Conservation (phyloP, 2,888 invertebrate species). For the Taphrorychus bicolor region DNA sequence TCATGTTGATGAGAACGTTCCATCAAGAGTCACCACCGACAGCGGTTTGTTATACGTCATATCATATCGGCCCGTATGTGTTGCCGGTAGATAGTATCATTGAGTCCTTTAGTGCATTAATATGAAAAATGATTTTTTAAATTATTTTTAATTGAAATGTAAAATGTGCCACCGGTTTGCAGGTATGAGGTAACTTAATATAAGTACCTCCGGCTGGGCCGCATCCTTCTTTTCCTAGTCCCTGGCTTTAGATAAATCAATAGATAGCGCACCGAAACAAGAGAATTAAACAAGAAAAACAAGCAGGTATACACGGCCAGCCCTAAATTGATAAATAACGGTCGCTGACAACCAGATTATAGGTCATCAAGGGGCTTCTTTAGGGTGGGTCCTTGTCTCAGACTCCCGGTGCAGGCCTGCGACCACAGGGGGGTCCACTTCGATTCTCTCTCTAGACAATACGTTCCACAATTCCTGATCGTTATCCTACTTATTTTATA, state of each 20-base stretch:
- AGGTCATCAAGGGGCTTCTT: slow-evolving; percentile 35
- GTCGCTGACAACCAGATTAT: slow-evolving; percentile 37
- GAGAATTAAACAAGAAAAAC: slow-evolving; percentile 26
- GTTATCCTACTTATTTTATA: no score
- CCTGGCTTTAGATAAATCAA: slow-evolving; percentile 19
- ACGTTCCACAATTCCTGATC: neutral
- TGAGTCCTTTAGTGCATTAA: neutral
- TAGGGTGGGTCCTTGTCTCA: slow-evolving; percentile 30
- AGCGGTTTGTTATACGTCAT: slow-evolving; percentile 29
- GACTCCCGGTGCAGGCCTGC: slow-evolving; percentile 11
- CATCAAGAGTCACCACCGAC: slow-evolving; percentile 38
- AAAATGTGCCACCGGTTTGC: no score
- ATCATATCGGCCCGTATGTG: slow-evolving; percentile 25
- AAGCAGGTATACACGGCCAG: slow-evolving; percentile 30
- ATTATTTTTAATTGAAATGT: no score
- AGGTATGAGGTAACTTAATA: neutral
- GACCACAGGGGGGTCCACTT: neutral
- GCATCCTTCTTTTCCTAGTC: neutral
- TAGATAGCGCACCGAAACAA: slow-evolving; percentile 26
- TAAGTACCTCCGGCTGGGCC: neutral
- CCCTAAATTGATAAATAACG: slow-evolving; percentile 37
- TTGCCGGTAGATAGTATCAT: neutral
- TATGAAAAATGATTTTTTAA: neutral
- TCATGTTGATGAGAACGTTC: slow-evolving; percentile 41
- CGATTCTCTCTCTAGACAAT: neutral